phyloP scores from a whole-genome alignment of 2,888 invertebrate genomes.

The Pycnomerus fuliginosus region DNA sequence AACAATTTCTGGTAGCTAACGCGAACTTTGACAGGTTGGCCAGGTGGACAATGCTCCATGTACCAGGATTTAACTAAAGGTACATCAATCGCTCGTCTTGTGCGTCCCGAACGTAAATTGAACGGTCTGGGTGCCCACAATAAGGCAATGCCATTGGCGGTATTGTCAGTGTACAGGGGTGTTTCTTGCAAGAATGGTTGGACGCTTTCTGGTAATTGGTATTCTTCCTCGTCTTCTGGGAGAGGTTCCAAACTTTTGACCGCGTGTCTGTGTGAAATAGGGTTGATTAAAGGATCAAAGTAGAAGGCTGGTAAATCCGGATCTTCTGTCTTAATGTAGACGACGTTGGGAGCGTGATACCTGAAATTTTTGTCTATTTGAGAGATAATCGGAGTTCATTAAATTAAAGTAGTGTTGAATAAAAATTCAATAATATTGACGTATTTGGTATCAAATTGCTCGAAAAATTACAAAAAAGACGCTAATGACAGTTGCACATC shows the following conservation, averaged over 20 bases:
- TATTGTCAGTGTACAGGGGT: slow-evolving; percentile 96
- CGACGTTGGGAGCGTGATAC: slow-evolving; percentile 99
- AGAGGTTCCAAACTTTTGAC: slow-evolving; percentile 79
- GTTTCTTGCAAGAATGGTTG: slow-evolving; percentile 93
- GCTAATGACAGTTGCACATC: too few relatives aligned
- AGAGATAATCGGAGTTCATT: too few relatives aligned
- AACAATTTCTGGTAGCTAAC: slow-evolving; percentile 98
- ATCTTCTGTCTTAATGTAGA: slow-evolving; percentile 99
- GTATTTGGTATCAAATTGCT: too few relatives aligned
- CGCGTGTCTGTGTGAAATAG: slow-evolving; percentile 93
- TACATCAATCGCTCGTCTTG: slow-evolving; percentile 92
- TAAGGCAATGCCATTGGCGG: slow-evolving; percentile 96
- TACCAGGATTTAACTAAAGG: slow-evolving; percentile 98
- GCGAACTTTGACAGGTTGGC: slow-evolving; percentile 97
- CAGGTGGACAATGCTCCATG: slow-evolving; percentile 90
- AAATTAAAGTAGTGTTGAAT: too few relatives aligned
- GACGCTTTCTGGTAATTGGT: slow-evolving; percentile 84
- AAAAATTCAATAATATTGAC: too few relatives aligned
- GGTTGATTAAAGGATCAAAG: slow-evolving; percentile 99
- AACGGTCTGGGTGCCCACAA: slow-evolving; percentile 98
- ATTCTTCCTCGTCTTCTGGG: slow-evolving; percentile 94
- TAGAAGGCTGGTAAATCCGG: slow-evolving; percentile 99
- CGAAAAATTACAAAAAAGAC: too few relatives aligned
- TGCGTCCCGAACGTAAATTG: slow-evolving; percentile 89
- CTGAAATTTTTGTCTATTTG: slow-evolving; percentile 63